Base-by-base conservation (phyloP, 2,888 invertebrate species). In the Latheticus oryzae region DNA sequence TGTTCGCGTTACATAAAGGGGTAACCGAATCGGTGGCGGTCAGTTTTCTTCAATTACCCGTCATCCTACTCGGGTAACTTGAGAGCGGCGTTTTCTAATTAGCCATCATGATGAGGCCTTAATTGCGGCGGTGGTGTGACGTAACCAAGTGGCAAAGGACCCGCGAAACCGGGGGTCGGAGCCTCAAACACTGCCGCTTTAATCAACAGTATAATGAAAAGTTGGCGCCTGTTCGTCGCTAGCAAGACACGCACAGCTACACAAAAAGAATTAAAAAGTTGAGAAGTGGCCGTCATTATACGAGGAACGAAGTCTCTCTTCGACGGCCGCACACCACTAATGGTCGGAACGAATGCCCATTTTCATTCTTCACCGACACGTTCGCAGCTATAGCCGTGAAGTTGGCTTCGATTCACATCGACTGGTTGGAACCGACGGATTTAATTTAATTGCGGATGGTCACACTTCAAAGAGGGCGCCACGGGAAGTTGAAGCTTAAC, bases 131-230 rank as follows among this genome's bases (percentile, higher is more conserved):
- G 26, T 13, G 33, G 32, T 37, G 45, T 60, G 60, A 60, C 60
- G 56, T 57, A 60, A 57, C 26, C 35, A 15, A 30, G 15, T n/a
- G 15, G 45, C 43, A 43, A 40, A 43, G 58, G 58, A 53, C 54
- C 50, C 61, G 61, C 58, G 58, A 61, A 58, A 52, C 26, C 28
- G 35, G 19, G 57, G 42, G 42, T 52, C 40, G 48, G 35, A 37
- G 55, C 55, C 52, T 58, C 42, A 58, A 52, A 43, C 52, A 47
- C 60, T 54, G 53, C 70, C 68, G 73, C 72, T 72, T 75, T 73
- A 77, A 76, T 76, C 76, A 77, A 74, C 70, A 72, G 72, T 68
- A 73, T 78, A 78, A 78, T 78, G 78, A 78, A 78, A 76, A 73
- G 73, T 76, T 77, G 78, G 78, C 78, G 78, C 77, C 78, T 74